Conservation (phyloP, 2,888 invertebrate species). For the Tipula vernalis region DNA sequence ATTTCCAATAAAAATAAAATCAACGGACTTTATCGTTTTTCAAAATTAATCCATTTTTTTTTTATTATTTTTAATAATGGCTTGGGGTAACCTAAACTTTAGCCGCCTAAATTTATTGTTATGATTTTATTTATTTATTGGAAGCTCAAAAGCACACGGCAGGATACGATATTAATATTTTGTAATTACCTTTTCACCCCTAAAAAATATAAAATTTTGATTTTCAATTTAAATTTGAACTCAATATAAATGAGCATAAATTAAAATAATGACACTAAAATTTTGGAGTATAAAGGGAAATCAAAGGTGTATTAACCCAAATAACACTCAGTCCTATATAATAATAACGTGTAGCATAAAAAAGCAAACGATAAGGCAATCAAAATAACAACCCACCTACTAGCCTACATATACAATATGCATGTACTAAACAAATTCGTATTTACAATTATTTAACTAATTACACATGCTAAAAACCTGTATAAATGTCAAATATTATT, state of each 20-base stretch:
- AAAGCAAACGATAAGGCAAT: not conserved
- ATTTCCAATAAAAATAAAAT: not conserved
- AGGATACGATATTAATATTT: not conserved
- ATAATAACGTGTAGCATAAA: not conserved
- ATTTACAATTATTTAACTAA: not conserved
- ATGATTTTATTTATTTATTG: not conserved
- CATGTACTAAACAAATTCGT: not conserved
- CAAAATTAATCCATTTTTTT: not conserved
- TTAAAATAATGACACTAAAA: not conserved
- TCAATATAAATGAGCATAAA: not conserved
- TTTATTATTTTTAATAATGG: too few species aligned
- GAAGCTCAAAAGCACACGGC: not conserved
- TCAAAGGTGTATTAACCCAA: not conserved
- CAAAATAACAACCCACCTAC: not conserved
- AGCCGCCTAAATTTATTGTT: not conserved
- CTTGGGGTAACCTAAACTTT: not conserved
- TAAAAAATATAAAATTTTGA: not conserved
- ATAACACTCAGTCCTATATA: not conserved
- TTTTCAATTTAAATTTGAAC: not conserved
- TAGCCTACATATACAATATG: not conserved
- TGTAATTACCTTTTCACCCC: not conserved
- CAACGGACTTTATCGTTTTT: not conserved
- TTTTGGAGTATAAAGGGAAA: not conserved
- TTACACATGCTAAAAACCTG: conserved; percentile 4
- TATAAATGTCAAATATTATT: not conserved